phyloP scores from a whole-genome alignment of 2,113 vertebrate species.

The Rhinopomastus cyanomelas region DNA sequence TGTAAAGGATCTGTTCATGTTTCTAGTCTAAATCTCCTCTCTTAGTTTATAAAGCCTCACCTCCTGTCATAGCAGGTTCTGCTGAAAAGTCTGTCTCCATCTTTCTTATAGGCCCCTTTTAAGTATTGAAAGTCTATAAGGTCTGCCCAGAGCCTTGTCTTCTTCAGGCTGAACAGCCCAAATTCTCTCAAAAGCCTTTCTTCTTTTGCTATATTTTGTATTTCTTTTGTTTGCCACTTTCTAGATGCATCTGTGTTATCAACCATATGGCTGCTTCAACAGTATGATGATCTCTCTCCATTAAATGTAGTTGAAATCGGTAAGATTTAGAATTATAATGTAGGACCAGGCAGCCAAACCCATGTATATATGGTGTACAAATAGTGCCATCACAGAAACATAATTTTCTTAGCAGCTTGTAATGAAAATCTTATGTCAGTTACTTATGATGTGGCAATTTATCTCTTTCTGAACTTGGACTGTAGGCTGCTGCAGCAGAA shows the following conservation, averaged over 20 bases:
- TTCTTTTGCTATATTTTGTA: not conserved
- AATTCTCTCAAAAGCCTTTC: too few species aligned
- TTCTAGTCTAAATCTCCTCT: too few species aligned
- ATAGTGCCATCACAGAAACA: not conserved
- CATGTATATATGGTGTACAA: too few species aligned
- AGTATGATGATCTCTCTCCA: accelerated
- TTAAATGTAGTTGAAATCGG: not conserved
- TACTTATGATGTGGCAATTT: not conserved
- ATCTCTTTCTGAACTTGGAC: not conserved
- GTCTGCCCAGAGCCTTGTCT: too few species aligned
- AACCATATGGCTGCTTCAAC: not conserved
- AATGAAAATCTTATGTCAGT: not conserved
- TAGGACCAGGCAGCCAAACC: not conserved
- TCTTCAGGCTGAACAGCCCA: too few species aligned
- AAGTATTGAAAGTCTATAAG: too few species aligned
- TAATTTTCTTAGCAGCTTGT: not conserved
- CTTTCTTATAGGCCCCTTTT: too few species aligned
- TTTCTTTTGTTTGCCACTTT: not conserved
- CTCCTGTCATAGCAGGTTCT: too few species aligned
- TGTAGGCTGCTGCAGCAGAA: not conserved
- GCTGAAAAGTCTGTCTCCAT: too few species aligned
- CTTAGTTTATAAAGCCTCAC: too few species aligned
- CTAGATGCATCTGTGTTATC: not conserved
- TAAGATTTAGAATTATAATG: not conserved
- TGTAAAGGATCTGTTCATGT: too few species aligned